These are phyloP conservation scores for Psettodes erumei DNA, from an alignment of 2,113 vertebrate species.

Conservation along the genomic window DNA sequence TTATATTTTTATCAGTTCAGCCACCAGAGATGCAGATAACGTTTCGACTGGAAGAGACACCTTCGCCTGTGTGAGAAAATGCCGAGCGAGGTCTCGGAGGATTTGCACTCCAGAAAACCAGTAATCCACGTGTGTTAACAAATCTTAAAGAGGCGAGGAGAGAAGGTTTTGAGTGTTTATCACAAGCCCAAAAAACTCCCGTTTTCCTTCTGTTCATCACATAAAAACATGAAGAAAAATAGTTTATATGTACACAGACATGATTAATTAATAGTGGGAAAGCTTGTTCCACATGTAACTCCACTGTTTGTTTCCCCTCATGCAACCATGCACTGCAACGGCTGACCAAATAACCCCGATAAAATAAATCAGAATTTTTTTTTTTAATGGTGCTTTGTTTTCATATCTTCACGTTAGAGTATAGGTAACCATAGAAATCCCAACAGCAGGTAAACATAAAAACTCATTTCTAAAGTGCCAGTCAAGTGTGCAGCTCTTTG, in stretches of 20 bases:
- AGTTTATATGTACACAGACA: not conserved
- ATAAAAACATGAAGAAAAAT: not conserved
- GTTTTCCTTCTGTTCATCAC: not conserved
- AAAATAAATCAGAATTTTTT: no score
- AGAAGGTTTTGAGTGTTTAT: not conserved
- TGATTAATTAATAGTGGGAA: not conserved
- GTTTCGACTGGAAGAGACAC: no score
- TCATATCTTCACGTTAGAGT: not conserved
- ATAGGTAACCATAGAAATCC: not conserved
- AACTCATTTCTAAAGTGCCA: not conserved
- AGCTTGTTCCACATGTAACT: no score
- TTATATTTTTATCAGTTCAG: constrained; percentile 18
- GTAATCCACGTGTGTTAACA: not conserved
- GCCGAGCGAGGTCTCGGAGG: constrained; percentile 12
- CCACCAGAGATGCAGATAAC: constrained; percentile 7
- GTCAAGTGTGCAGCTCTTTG: not conserved
- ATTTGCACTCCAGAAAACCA: constrained; percentile 13
- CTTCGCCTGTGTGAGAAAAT: no score
- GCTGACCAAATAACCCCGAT: no score
- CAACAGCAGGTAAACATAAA: not conserved
- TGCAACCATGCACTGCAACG: no score
- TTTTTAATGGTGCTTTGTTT: not conserved
- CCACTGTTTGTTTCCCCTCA: no score
- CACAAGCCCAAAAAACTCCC: not conserved
- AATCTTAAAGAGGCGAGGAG: not conserved